A percentile compares a stretch with the other conserved stretches of the same genome.
Evolutionary conservation across 2,113 vertebrate genomes (phyloP).

Genomic region (Psophia crepitans): DNA sequence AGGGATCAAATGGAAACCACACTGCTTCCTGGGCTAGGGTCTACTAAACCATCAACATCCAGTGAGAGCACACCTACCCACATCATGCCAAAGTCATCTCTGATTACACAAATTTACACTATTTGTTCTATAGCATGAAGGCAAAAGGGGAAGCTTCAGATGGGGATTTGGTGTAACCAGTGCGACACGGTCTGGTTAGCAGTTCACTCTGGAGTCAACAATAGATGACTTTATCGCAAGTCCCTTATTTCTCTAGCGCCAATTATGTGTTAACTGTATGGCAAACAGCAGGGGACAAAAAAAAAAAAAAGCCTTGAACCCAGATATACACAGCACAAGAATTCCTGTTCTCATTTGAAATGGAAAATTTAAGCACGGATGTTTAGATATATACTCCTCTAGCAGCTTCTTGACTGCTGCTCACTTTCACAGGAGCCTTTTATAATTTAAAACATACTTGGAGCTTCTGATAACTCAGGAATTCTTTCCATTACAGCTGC

Average conservation of each 20-base stretch:
- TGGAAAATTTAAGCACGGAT: not conserved
- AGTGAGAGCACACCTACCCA: not conserved
- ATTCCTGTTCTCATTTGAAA: not conserved
- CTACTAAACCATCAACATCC: not conserved
- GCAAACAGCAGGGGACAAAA: not conserved
- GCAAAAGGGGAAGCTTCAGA: not conserved
- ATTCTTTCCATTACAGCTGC: not conserved
- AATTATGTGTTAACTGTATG: not conserved
- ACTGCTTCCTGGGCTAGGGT: not conserved
- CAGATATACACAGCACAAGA: rapidly evolving
- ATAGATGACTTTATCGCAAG: not conserved
- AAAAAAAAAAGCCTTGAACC: not conserved
- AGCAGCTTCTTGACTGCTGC: not conserved
- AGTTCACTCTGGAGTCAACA: not conserved
- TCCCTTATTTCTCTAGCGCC: not conserved
- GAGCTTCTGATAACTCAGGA: not conserved
- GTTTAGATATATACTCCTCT: not conserved
- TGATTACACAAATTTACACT: not conserved
- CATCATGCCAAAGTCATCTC: not conserved
- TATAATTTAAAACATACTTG: not conserved
- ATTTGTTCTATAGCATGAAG: not conserved
- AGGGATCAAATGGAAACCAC: not conserved
- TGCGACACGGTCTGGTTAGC: not conserved
- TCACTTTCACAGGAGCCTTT: not conserved
- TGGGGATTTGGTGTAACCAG: not conserved